These are phyloP conservation scores for Columba guinea DNA, from an alignment of 2,797 vertebrate genomes.

Conservation along the genomic window DNA sequence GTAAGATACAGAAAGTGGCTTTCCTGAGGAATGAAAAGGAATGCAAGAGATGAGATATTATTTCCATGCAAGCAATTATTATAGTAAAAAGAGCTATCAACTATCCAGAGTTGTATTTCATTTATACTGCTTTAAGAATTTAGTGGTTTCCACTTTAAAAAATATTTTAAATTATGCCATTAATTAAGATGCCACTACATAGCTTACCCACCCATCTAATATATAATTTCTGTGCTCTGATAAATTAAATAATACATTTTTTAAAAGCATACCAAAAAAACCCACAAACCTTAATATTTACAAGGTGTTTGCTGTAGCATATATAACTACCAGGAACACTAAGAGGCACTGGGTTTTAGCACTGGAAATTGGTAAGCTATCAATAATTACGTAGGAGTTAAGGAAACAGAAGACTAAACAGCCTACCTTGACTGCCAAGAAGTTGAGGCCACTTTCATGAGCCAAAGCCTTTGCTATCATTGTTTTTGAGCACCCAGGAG, in stretches of 20 bases:
- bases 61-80: neutral
- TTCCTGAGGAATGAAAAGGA: neutral
- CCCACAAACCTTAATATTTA: neutral
- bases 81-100: neutral
- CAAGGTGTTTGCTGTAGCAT: neutral
- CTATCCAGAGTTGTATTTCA: neutral
- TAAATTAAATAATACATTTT: neutral
- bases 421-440: constrained; percentile 92
- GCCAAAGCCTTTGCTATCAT: constrained; percentile 98
- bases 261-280: neutral
- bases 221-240: neutral
- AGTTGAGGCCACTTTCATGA: constrained; percentile 94
- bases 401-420: neutral
- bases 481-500: constrained; percentile 97
- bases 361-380: neutral
- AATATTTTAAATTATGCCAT: neutral
- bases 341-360: neutral
- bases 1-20: neutral
- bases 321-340: neutral
- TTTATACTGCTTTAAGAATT: neutral
- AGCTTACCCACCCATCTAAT: neutral
- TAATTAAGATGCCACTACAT: neutral
- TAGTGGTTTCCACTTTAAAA: neutral
- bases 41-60: neutral
- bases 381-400: neutral